A percentile compares a stretch with the other conserved stretches of the same genome.
These are phyloP conservation scores for Dendrolimus punctatus DNA, from an alignment of 1,140 invertebrate genomes.

Conservation along the genomic window DNA sequence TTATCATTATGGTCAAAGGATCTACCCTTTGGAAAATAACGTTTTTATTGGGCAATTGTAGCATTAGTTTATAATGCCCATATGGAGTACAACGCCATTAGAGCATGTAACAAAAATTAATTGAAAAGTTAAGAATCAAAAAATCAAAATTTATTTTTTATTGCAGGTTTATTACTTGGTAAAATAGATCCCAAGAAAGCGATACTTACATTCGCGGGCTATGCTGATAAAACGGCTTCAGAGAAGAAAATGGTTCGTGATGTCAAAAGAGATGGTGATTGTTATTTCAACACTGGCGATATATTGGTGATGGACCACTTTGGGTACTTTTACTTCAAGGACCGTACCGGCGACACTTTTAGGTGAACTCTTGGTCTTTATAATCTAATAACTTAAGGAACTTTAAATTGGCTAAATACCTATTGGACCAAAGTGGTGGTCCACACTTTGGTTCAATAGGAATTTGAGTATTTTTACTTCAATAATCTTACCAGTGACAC, in stretches of 20 bases:
- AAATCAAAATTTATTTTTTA: no score
- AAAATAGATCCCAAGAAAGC: slow-evolving; percentile 85
- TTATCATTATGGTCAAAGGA: no score
- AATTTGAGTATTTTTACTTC: no score
- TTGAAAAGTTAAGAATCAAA: no score
- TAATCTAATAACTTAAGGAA: background rate
- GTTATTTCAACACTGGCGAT: slow-evolving; percentile 94
- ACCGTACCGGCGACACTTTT: slow-evolving; percentile 96
- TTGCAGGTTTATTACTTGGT: slow-evolving; percentile 77
- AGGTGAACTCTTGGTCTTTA: slow-evolving; percentile 66
- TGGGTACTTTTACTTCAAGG: slow-evolving; percentile 96
- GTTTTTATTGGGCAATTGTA: no score
- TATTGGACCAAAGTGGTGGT: no score
- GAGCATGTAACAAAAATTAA: no score
- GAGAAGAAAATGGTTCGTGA: slow-evolving; percentile 92
- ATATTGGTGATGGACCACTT: slow-evolving; percentile 91
- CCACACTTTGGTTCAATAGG: no score
- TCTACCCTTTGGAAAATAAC: no score
- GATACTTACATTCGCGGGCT: slow-evolving; percentile 83
- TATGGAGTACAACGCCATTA: no score
- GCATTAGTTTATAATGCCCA: no score
- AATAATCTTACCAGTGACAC: no score
- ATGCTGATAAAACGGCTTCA: slow-evolving; percentile 90
- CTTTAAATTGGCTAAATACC: background rate
- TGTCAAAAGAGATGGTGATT: slow-evolving; percentile 91